Evolutionary conservation across 1,140 invertebrate genomes (phyloP), one percentile per base, ranked within the genome.

Genomic region (Plodia interpunctella): DNA sequence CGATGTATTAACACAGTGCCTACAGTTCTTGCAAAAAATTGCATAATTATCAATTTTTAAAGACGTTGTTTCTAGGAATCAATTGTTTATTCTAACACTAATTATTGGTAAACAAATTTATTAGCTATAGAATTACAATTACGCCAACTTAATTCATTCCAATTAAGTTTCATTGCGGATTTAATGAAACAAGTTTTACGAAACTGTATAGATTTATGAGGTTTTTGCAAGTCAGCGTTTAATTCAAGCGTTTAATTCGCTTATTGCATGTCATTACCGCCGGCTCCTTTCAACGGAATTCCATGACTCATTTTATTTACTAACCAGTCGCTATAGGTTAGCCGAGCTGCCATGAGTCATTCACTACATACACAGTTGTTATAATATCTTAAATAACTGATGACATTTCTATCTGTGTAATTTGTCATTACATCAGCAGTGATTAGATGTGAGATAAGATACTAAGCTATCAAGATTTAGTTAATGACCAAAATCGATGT

Each of bases 211-310:
- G 4, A 44, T 44, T 25, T 25, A 44, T 15, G 13, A n/a, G 10
- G 38, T 44, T 44, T 44, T 44, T 44, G 38, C 38, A 44, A 44
- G 38, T 44, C 38, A 44, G 38, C 6, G 38, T 13, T 44, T 44
- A 44, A n/a, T n/a, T n/a, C n/a, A n/a, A n/a, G 15, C 38, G 15
- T n/a, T 44, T 44, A 44, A 44, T 44, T 44, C 38, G 13, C 38
- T 44, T 15, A 44, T 44, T n/a, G 38, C 38, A 44, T 44, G 38
- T 15, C 38, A 44, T 44, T 44, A 44, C 38, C 13, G 38, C 38
- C 13, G 38, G 38, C 38, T n/a, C 38, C 38, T 44, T 44, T 44
- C 38, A 44, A 44, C 38, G 38, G 38, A 44, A 44, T 44, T 44
- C n/a, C 38, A 15, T 44, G 38, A 44, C 10, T 44, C 38, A 44